Base-by-base conservation (phyloP, 1,140 invertebrate genomes). In the Anastatus disparis region DNA sequence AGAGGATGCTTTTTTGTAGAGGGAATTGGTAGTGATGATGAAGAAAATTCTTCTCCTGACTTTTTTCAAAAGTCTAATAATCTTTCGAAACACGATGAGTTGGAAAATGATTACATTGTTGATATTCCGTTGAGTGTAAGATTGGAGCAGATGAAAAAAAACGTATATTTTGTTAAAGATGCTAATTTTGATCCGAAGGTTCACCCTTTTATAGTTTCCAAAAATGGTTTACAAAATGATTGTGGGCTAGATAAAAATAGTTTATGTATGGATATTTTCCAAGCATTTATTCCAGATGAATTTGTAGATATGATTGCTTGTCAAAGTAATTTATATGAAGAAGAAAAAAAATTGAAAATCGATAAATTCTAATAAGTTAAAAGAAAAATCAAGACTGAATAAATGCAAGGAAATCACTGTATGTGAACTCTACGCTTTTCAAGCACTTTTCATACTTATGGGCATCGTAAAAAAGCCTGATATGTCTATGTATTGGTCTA, bases 401-500 rank as follows among this genome's bases (percentile, higher is more conserved):
- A 40, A 24, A 15, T 62, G 26, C 29, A 58, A 20, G 17, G 42
- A 46, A 2, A n/a, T 42, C 2, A 40, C 17, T 52, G 12, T 27
- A 31, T n/a, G 61, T 24, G 38, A 72, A 61, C 55, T 53, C 15
- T 62, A 50, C 17, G 35, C 44, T 3, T 52, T 64, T 17, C 31
- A 52, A 15, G 61, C 26, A 10, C 17, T 64, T 17, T 20, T 64
- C 7, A 24, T 64, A 38, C 26, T 63, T 4, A 64, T 64, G 61
- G 61, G 44, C 12, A 52, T 64, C 29, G 35, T 52, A 2, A 50
- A 22, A 22, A 52, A 64, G 22, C 61, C 61, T 22, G 22, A 3
- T 35, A 4, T 52, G 20, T 27, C 29, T 13, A 52, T 64, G 61
- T 64, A 64, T 52, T 64, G 61, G 61, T 52, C 61, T 35, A 64